phyloP scores from a whole-genome alignment of 2,113 vertebrate species.

The Chaetops frenatus region DNA sequence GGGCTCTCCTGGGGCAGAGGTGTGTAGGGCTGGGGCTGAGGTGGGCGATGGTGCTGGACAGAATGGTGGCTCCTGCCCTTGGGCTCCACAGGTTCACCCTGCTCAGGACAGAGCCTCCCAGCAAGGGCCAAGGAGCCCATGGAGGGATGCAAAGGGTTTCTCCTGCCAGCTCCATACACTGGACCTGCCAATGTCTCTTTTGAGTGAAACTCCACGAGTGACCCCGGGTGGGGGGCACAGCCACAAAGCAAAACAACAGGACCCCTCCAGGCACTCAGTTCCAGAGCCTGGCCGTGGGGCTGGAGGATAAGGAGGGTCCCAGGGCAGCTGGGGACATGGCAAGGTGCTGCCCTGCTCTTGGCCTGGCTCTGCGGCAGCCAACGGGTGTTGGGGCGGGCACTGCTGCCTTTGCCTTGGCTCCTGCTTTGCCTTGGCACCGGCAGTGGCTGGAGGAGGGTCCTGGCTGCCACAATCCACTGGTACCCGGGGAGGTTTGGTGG shows the following conservation, averaged over 20 bases:
- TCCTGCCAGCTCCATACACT: rapidly evolving
- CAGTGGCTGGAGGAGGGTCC: neutral
- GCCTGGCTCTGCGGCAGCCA: neutral
- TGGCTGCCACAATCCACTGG: neutral
- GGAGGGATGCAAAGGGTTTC: neutral
- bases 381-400: neutral
- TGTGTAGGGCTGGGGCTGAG: rapidly evolving
- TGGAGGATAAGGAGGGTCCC: neutral
- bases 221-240: neutral
- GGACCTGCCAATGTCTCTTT: neutral
- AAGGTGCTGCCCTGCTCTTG: neutral
- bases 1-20: rapidly evolving
- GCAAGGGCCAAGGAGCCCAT: neutral
- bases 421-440: neutral
- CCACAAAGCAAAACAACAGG: neutral
- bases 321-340: neutral
- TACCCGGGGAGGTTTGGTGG: neutral
- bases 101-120: rapidly evolving
- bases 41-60: neutral
- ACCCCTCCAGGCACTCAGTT: neutral
- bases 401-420: neutral
- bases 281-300: neutral
- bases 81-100: rapidly evolving
- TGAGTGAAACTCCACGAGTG: rapidly evolving
- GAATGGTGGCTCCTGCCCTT: neutral